These are phyloP conservation scores for Drosophila putrida DNA, from an alignment of 2,888 invertebrate species.

Conservation along the genomic window DNA sequence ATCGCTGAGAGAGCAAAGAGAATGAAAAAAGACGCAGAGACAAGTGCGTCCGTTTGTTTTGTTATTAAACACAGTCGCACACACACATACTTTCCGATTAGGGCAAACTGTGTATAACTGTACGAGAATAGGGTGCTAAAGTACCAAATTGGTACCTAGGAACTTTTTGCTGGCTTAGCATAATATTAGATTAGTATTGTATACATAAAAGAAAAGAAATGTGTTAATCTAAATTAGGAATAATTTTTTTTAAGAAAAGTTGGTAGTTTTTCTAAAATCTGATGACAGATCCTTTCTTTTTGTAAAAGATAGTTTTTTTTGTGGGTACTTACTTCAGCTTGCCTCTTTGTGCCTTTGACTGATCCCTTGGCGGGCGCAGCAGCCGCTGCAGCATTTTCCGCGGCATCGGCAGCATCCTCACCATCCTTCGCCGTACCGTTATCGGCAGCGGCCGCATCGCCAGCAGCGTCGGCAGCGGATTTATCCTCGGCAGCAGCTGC, in stretches of 20 bases:
- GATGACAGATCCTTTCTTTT: constrained; percentile 8
- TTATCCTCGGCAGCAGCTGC: constrained; percentile 63
- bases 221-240: no score
- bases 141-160: no score
- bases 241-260: no score
- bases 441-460: constrained; percentile 82
- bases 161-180: no score
- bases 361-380: constrained; percentile 88
- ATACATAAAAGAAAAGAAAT: no score
- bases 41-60: constrained; percentile 64
- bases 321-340: constrained; percentile 90
- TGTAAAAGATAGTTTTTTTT: not conserved
- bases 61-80: constrained; percentile 54
- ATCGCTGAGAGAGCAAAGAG: constrained; percentile 27
- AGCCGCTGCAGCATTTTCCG: constrained; percentile 72
- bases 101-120: constrained; percentile 45
- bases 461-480: constrained; percentile 75
- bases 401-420: constrained; percentile 70
- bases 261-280: not conserved
- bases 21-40: constrained; percentile 26
- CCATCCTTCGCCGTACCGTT: constrained; percentile 82
- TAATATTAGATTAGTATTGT: no score
- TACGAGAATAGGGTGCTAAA: constrained; percentile 20
- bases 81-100: constrained; percentile 32
- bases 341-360: constrained; percentile 92